Evolutionary conservation across 2,797 vertebrate species (phyloP), one percentile per base, ranked within the genome.

Genomic region (Chaetodon trifasciatus): DNA sequence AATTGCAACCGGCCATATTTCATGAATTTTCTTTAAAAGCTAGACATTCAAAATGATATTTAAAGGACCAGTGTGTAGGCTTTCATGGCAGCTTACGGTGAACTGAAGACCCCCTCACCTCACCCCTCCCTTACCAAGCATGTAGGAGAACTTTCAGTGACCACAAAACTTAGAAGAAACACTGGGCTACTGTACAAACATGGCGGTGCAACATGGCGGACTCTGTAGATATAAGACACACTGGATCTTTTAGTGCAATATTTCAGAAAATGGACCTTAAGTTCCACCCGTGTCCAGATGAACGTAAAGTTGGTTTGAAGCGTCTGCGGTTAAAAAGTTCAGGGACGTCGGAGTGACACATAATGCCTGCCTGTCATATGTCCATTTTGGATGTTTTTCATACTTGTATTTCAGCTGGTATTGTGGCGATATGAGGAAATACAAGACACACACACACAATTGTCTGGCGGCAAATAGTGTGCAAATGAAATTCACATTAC

Each of bases 401-500:
- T 66, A 44, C 50, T 78, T 83, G 52, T n/a, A 66, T 77, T 83
- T 82, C 65, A 66, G 53, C 80, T 76, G 24, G 56, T 67, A 32
- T 70, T 60, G 65, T n/a, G 56, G 42, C 12, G 1, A 71, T 24
- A 52, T 23, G 10, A 67, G 8, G 13, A 72, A 78, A 77, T 39
- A 9, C 55, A 77, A 19, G 64, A 67, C 44, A 13, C 37, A 15
- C 60, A 35, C 79, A 62, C 52, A 75, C 47, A 42, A 28, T 75
- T 57, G 83, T 87, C 84, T 91, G 49, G 65, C 21, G 28, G 94
- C 89, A 95, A 94, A 95, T 91, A 86, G 83, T 96, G 93, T 95
- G 93, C 95, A 96, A 95, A 96, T 96, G 94, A 96, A 96, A 94
- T 94, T 96, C 79, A 40, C 94, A 97, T 97, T 97, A 97, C 90